Conservation (phyloP, 1,140 invertebrate genomes). For the Drosophila bocki region DNA sequence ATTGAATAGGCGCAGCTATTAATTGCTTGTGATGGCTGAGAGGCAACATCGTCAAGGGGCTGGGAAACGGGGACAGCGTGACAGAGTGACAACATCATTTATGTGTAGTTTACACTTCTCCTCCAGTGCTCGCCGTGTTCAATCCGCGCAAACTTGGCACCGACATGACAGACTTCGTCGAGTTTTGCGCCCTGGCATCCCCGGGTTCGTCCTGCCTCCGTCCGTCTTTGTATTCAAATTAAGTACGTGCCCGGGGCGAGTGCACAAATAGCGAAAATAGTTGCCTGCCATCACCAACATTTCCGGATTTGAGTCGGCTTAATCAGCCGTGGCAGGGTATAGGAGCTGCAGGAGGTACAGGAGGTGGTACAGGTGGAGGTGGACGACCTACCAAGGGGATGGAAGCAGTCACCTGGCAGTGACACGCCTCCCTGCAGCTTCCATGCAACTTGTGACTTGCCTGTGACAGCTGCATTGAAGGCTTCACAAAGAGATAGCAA, state of each 20-base stretch:
- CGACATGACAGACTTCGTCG: slow-evolving; percentile 11
- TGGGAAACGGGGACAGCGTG: background rate
- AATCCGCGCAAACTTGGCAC: slow-evolving; percentile 19
- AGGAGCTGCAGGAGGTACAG: background rate
- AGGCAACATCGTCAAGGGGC: slow-evolving; percentile 18
- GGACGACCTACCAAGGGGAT: background rate
- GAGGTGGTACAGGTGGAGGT: too few relatives aligned
- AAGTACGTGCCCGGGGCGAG: slow-evolving; percentile 38
- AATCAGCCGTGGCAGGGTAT: slow-evolving; percentile 23
- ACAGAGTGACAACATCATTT: slow-evolving; percentile 59
- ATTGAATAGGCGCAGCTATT: slow-evolving; percentile 47
- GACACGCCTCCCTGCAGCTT: slow-evolving; percentile 10
- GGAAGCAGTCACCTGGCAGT: slow-evolving; percentile 1
- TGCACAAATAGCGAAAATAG: slow-evolving; percentile 46
- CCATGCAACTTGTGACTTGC: slow-evolving; percentile 37
- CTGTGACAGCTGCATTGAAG: slow-evolving; percentile 39
- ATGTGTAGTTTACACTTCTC: slow-evolving; percentile 56
- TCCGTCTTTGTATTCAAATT: slow-evolving; percentile 39
- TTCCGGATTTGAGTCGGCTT: slow-evolving; percentile 23
- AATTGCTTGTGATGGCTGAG: slow-evolving; percentile 23
- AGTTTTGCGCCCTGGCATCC: slow-evolving; percentile 3
- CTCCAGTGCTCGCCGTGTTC: background rate
- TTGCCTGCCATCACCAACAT: slow-evolving; percentile 32
- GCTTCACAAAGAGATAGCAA: slow-evolving; percentile 12
- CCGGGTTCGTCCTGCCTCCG: background rate